A percentile compares a stretch with the other conserved stretches of the same genome.
These are phyloP conservation scores for Polypterus senegalus DNA, from an alignment of 2,113 vertebrate genomes.

Conservation along the genomic window DNA sequence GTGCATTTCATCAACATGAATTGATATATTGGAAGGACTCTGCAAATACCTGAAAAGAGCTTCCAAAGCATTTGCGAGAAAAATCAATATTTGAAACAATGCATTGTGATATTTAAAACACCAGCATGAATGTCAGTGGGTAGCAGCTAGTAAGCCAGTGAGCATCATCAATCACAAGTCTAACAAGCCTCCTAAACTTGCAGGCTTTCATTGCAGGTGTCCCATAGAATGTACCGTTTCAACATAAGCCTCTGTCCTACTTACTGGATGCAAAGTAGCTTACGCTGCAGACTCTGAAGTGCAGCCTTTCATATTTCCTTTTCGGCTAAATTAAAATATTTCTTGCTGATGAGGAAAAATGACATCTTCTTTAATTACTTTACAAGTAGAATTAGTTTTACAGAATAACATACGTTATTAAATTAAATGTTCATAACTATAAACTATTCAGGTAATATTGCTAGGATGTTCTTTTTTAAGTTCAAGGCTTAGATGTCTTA, in stretches of 20 bases:
- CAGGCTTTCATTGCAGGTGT: slow-evolving; percentile 28
- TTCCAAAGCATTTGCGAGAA: slow-evolving; percentile 39
- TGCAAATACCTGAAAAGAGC: slow-evolving; percentile 30
- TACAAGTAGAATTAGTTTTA: no score
- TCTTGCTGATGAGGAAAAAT: no score
- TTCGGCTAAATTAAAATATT: no score
- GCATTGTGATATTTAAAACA: slow-evolving; percentile 41
- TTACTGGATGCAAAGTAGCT: slow-evolving; percentile 4
- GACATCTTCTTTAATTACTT: no score
- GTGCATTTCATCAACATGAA: not conserved
- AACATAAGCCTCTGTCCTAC: not conserved
- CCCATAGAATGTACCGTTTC: slow-evolving; percentile 10
- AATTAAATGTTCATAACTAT: no score
- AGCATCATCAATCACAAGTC: slow-evolving; percentile 51
- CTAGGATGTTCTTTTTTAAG: no score
- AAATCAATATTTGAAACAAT: slow-evolving; percentile 40
- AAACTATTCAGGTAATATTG: no score
- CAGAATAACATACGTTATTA: no score
- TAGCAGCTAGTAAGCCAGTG: slow-evolving; percentile 44
- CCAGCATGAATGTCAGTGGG: slow-evolving; percentile 55
- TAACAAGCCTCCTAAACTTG: slow-evolving; percentile 59
- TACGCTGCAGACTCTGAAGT: not conserved
- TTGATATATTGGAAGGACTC: not conserved
- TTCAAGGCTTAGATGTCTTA: no score
- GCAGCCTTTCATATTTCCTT: not conserved